phyloP scores from a whole-genome alignment of 2,888 invertebrate species.

The Tridacna crocea region DNA sequence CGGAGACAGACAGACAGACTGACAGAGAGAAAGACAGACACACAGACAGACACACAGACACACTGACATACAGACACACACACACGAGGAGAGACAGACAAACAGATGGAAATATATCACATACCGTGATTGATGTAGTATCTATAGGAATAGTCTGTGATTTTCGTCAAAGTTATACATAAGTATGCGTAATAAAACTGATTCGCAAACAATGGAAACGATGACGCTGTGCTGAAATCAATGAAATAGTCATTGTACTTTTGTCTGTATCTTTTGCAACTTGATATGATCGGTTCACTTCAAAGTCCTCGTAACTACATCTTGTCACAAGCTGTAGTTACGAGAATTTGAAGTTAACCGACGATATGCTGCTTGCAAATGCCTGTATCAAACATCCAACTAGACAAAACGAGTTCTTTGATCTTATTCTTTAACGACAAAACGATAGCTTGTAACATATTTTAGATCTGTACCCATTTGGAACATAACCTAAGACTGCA shows the following conservation, averaged over 20 bases:
- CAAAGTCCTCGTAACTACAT: no score
- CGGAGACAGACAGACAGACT: background rate
- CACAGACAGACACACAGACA: background rate
- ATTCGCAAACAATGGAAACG: constrained; percentile 36
- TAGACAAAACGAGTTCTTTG: no score
- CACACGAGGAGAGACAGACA: background rate
- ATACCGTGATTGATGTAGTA: constrained; percentile 49
- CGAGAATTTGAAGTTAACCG: no score
- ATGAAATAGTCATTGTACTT: background rate
- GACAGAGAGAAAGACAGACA: background rate
- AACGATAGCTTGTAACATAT: no score
- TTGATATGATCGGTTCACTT: no score
- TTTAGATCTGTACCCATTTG: no score
- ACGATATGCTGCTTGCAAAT: no score
- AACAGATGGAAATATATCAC: background rate
- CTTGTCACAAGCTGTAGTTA: no score
- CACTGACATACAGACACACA: background rate
- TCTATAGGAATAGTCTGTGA: constrained; percentile 55
- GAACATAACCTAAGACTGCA: no score
- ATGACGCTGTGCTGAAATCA: constrained; percentile 46
- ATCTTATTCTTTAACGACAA: no score
- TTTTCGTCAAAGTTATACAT: constrained; percentile 47
- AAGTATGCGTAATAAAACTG: constrained; percentile 52
- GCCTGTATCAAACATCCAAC: no score
- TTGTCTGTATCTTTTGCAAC: background rate